These are phyloP conservation scores for Scaptomyza polygonia DNA, from an alignment of 2,888 invertebrate species.

Conservation along the genomic window DNA sequence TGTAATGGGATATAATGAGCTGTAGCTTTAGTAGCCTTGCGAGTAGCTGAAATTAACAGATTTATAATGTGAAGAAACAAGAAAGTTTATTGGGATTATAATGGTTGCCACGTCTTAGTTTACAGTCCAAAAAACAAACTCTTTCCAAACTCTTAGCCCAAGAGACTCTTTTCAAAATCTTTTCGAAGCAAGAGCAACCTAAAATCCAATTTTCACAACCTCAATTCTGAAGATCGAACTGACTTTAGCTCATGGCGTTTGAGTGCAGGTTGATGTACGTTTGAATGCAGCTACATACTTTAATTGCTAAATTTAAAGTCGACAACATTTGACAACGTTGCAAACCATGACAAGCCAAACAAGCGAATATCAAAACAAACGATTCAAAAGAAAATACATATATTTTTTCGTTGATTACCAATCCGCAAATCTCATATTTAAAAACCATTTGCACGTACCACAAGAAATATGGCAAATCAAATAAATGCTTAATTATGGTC, in stretches of 20 bases:
- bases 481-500: conserved; percentile 80
- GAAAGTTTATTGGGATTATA: not conserved
- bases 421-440: conserved; percentile 59
- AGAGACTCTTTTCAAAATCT: not conserved
- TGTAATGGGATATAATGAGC: conserved; percentile 32
- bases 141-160: not conserved
- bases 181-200: not conserved
- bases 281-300: conserved; percentile 67
- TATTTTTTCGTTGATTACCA: conserved; percentile 70
- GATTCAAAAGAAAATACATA: conserved; percentile 39
- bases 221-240: conserved; percentile 38
- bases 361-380: conserved; percentile 36
- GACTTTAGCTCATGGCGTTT: conserved; percentile 9
- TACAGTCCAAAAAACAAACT: not conserved
- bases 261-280: conserved; percentile 66
- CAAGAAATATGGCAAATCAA: conserved; percentile 79
- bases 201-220: conserved; percentile 18
- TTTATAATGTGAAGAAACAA: conserved; percentile 4
- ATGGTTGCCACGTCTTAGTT: not conserved
- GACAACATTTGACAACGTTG: conserved; percentile 72
- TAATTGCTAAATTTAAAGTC: conserved; percentile 75
- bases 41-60: not conserved
- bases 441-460: conserved; percentile 61
- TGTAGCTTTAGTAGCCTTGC: conserved; percentile 35
- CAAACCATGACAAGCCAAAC: conserved; percentile 52